Evolutionary conservation across 2,888 invertebrate species (phyloP), one percentile per base, ranked within the genome.

Genomic region (Perdita meconis): DNA sequence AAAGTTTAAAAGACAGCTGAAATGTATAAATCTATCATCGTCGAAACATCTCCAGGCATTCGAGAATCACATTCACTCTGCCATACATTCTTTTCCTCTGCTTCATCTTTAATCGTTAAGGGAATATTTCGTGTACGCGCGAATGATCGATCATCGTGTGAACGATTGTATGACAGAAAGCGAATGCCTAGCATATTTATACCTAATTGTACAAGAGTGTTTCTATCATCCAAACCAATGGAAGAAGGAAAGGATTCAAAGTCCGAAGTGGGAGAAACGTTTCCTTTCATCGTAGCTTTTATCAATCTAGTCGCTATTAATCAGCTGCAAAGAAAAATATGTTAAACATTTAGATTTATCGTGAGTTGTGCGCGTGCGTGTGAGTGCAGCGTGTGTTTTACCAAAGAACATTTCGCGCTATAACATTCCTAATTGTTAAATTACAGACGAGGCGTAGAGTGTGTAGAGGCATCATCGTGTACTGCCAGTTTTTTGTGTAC

Each of bases 281-380:
- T 78, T 72, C 65, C 51, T 66, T 57, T 64, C 69, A 63, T 74
- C 64, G 73, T 88, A 87, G 86, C 87, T 85, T 86, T 87, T 87
- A 86, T 80, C 83, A 82, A 80, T 89, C 89, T 89, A 89, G 89
- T 89, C 89, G 86, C 84, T 89, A 88, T 85, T 87, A 85, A 87
- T 87, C 83, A 83, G 71, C 68, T 66, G 74, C 80, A 85, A 71
- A 66, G 69, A 85, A 71, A 66, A 67, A 82, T 78, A 80, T 80
- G 79, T 81, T 84, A 60, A 40, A 78, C 75, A 44, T 73, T 61
- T 86, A 87, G 82, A 74, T 47, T 70, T 79, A 82, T 80, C 67
- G 78, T 78, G 82, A 85, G 74, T 68, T 78, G 66, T 81, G 70
- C 61, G 73, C 56, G 75, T 67, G 61, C 19, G 24, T 61, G 51